phyloP scores from a whole-genome alignment of 2,797 vertebrate genomes.

The Microctenopoma lineatum region DNA sequence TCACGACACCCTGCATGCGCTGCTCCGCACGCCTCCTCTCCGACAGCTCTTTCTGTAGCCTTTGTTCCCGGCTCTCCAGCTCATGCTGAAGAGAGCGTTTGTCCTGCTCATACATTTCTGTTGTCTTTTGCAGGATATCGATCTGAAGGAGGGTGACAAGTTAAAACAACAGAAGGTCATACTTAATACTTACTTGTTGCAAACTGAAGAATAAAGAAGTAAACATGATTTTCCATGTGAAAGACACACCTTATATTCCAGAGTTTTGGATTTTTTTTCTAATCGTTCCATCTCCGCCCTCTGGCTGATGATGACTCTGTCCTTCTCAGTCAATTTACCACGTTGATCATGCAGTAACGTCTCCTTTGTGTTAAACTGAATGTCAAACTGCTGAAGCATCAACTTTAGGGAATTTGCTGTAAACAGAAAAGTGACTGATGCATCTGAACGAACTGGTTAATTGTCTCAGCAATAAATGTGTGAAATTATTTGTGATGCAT shows the following conservation, averaged over 20 bases:
- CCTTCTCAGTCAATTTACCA: constrained; percentile 88
- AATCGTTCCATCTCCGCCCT: constrained; percentile 88
- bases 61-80: constrained; percentile 87
- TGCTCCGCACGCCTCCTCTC: constrained; percentile 91
- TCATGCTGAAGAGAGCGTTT: constrained; percentile 91
- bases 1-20: constrained; percentile 90
- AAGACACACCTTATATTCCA: constrained; percentile 93
- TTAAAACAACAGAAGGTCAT: background rate
- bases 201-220: background rate
- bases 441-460: background rate
- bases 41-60: constrained; percentile 88
- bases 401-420: constrained; percentile 82
- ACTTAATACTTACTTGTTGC: background rate
- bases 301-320: constrained; percentile 87
- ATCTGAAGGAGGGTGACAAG: constrained; percentile 77
- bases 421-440: constrained; percentile 5
- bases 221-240: background rate
- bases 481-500: background rate
- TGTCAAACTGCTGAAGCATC: constrained; percentile 89
- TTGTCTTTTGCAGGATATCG: constrained; percentile 94
- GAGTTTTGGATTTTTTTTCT: constrained; percentile 93
- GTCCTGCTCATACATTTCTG: constrained; percentile 93
- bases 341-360: constrained; percentile 84
- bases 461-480: background rate
- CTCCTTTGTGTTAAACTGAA: constrained; percentile 85